Conservation (phyloP, 2,888 invertebrate genomes). For the Agriopis marginaria region DNA sequence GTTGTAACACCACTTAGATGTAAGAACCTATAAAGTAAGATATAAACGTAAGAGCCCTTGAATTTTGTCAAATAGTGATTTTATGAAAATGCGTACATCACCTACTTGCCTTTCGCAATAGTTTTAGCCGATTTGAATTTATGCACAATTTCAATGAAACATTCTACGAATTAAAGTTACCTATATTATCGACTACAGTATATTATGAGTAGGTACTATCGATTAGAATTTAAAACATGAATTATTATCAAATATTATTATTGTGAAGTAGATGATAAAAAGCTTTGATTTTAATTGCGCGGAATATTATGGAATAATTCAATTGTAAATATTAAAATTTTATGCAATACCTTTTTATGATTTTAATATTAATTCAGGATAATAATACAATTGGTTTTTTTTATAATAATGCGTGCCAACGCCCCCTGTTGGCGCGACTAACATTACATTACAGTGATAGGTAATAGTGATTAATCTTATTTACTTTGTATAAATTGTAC, state of each 20-base stretch:
- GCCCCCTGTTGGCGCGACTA: constrained; percentile 44
- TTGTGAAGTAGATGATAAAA: constrained; percentile 41
- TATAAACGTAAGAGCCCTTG: constrained; percentile 57
- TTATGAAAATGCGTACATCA: constrained; percentile 73
- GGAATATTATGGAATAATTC: constrained; percentile 31
- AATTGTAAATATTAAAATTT: constrained; percentile 53
- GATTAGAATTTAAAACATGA: constrained; percentile 43
- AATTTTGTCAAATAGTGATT: constrained; percentile 63
- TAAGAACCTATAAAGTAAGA: constrained; percentile 54
- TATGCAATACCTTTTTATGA: constrained; percentile 57
- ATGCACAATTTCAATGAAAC: constrained; percentile 75
- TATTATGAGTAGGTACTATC: constrained; percentile 47
- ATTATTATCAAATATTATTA: constrained; percentile 33
- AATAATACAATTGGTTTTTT: constrained; percentile 34
- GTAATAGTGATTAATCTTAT: constrained; percentile 77
- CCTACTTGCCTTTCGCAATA: constrained; percentile 82
- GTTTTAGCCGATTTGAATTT: constrained; percentile 72
- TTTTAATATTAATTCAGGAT: constrained; percentile 46
- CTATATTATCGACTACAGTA: constrained; percentile 62
- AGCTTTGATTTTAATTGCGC: constrained; percentile 41
- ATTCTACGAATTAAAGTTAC: constrained; percentile 75
- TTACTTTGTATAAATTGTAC: constrained; percentile 84
- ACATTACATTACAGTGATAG: constrained; percentile 74
- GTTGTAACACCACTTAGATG: constrained; percentile 76
- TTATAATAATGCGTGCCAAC: constrained; percentile 44